Conservation (phyloP, 2,113 vertebrate genomes). For the Terrapene triunguis region DNA sequence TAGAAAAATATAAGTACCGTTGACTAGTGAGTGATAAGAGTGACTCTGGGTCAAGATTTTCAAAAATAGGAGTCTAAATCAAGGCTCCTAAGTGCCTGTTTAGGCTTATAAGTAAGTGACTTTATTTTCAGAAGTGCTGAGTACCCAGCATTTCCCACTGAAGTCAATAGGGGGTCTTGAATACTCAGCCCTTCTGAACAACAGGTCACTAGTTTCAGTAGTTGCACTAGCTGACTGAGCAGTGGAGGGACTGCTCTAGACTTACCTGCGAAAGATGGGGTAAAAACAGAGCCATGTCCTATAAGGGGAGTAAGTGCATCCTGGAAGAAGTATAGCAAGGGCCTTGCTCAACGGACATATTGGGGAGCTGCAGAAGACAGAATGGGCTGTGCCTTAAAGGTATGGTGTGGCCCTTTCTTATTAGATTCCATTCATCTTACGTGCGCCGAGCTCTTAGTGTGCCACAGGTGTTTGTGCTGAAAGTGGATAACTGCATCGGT, state of each 20-base stretch:
- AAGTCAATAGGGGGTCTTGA: background rate
- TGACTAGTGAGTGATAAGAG: conserved; percentile 19
- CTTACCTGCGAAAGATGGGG: background rate
- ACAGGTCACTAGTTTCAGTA: background rate
- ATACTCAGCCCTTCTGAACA: background rate
- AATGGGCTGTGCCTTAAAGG: background rate
- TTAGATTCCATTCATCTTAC: background rate
- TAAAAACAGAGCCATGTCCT: background rate
- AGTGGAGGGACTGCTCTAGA: background rate
- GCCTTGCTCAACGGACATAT: background rate
- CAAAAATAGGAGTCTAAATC: conserved; percentile 50
- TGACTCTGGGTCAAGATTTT: conserved; percentile 25
- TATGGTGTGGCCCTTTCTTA: background rate
- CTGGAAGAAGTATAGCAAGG: rapidly evolving
- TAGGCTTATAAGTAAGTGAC: conserved; percentile 45
- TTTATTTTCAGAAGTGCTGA: conserved; percentile 51
- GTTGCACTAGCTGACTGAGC: background rate
- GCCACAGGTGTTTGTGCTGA: background rate
- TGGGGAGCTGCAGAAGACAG: background rate
- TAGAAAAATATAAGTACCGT: conserved; percentile 35
- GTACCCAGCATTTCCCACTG: background rate
- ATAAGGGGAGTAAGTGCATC: background rate
- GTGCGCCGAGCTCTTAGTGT: background rate
- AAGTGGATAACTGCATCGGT: background rate
- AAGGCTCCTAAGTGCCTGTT: conserved; percentile 50